Conservation (phyloP, 2,797 vertebrate species). For the Sardinella longiceps region DNA sequence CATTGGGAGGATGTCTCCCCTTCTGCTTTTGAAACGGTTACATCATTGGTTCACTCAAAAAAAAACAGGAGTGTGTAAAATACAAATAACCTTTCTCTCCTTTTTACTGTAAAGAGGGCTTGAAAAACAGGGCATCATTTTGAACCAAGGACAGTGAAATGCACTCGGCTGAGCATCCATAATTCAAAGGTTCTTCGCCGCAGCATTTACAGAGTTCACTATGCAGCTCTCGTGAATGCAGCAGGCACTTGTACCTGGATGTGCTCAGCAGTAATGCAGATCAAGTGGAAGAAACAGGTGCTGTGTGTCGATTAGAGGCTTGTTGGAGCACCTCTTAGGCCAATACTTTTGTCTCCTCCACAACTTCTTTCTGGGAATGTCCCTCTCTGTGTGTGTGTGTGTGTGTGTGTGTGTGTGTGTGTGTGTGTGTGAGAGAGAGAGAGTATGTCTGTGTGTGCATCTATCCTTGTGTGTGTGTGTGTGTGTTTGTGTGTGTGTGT, state of each 20-base stretch:
- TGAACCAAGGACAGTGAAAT: conserved; percentile 52
- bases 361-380: not conserved
- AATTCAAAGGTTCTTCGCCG: conserved; percentile 44
- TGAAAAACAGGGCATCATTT: not conserved
- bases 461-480: not conserved
- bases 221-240: not conserved
- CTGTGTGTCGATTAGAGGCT: conserved; percentile 10
- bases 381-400: not conserved
- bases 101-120: not conserved
- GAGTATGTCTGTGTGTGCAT: not conserved
- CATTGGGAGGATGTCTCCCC: not conserved
- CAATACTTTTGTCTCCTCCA: not conserved
- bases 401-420: not conserved
- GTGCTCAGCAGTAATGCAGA: conserved; percentile 38
- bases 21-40: not conserved
- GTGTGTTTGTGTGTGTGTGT: not conserved
- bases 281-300: conserved; percentile 39
- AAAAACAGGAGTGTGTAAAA: not conserved
- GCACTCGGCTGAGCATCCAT: conserved; percentile 51
- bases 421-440: not conserved
- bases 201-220: not conserved
- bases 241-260: conserved; percentile 36
- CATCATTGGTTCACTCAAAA: not conserved
- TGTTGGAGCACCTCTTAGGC: conserved; percentile 26
- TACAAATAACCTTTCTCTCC: not conserved